Evolutionary conservation across 2,888 invertebrate species (phyloP), one percentile per base, ranked within the genome.

Genomic region (Sussaba pulchella): DNA sequence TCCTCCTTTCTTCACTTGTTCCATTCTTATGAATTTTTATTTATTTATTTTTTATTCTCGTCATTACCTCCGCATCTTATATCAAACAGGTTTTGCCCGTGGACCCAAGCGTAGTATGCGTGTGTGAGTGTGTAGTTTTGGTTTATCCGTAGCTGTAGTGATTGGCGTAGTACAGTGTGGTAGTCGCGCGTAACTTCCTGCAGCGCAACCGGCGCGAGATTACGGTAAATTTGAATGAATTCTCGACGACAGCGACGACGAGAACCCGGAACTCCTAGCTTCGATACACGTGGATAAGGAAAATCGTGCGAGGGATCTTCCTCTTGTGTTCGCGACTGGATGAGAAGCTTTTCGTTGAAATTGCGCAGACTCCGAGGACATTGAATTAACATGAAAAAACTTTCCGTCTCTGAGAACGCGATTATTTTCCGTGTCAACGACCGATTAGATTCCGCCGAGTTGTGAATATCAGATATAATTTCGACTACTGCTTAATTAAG

Each of bases 151-250:
- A n/a, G n/a, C n/a, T n/a, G n/a, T n/a, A n/a, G 47, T 61, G 47
- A 72, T 72, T 43, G 52, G 19, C 21, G 14, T 71, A 31, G 39
- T 54, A 50, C 41, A 52, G 24, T 64, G 41, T 54, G 52, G 31
- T 43, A 41, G 45, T 61, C 63, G 14, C 57, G 78, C 67, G 63
- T 78, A 73, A 64, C 63, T 52, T 61, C 47, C 31, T 63, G 52
- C 67, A n/a, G 69, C 26, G 24, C 61, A 43, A 73, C 52, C 45
- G 63, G 70, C 43, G 74, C 57, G 70, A 45, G 64, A 52, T 80
- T 80, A 80, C 79, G 79, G 79, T 80, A 80, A 71, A 75, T 80
- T 80, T 75, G 71, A 80, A 80, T 75, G 75, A 80, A 75, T 67
- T 59, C 75, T 71, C 71, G 39, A 54, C 64, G 36, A 70, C 31